Evolutionary conservation across 2,888 invertebrate species (phyloP), one percentile per base, ranked within the genome.

Genomic region (Trichogramma dendrolimi): DNA sequence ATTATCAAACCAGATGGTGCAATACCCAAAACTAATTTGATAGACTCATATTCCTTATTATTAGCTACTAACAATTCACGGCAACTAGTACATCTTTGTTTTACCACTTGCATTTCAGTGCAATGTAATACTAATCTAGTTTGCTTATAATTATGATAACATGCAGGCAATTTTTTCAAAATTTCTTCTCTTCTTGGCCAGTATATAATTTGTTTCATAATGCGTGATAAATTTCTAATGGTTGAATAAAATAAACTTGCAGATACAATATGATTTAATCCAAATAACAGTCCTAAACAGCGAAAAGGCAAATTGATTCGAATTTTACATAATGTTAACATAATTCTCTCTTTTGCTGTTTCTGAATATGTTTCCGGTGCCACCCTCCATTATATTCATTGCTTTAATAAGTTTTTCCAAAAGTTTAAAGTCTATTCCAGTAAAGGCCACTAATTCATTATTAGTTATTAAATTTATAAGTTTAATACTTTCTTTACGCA

Each of bases 181-280:
- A 62, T 27, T 40, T 64, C 61, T 43, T 64, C 64, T 8, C 58
- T 58, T 49, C 53, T 50, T 53, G 56, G 43, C 64, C 64, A 64
- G 51, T 60, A 44, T 14, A 64, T 62, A 6, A 54, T 55, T 44
- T 62, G 46, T 7, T 42, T 44, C 38, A 64, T 10, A 11, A 64
- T 8, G 11, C 8, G 42, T 8, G 64, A 56, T 11, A 64, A 50
- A 6, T 39, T 54, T 43, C 39, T 11, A 2, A 51, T 41, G 50
- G 48, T 62, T 11, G 46, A 4, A 50, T 58, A 59, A 51, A 64
- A 62, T 39, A 54, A 5, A 51, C 10, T 59, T 6, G 54, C 41
- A 43, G 49, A 60, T 38, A 51, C 6, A 48, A 44, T 39, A 6
- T 57, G 44, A 1, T 8, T 47, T 4, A 60, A n/a, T 8, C 58